Conservation (phyloP, 2,797 vertebrate species). For the Semotilus atromaculatus region DNA sequence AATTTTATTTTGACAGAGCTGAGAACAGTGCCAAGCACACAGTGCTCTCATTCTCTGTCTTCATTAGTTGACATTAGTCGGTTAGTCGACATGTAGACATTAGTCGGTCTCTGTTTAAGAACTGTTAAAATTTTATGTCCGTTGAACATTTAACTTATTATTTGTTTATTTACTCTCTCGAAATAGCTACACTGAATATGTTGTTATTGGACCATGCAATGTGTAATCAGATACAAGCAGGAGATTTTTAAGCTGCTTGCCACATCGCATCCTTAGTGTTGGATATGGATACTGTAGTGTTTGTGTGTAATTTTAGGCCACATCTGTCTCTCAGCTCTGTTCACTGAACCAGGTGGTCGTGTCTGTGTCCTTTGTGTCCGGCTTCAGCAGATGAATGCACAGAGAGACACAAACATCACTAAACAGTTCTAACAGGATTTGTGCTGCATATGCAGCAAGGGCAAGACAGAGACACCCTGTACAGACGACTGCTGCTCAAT, state of each 20-base stretch:
- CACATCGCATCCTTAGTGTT: neutral
- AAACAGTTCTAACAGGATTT: conserved; percentile 63
- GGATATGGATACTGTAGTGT: conserved; percentile 40
- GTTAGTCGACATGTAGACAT: too few relatives aligned
- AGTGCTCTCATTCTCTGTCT: neutral
- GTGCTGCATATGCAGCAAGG: conserved; percentile 53
- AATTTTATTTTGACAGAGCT: neutral
- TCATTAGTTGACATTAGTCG: neutral
- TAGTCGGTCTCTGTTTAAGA: neutral
- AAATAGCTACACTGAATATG: neutral
- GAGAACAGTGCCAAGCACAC: neutral
- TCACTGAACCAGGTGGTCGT: conserved; percentile 44
- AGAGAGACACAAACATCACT: conserved; percentile 62
- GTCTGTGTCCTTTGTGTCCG: conserved; percentile 52
- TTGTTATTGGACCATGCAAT: neutral
- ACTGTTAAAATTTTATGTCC: neutral
- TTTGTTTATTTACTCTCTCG: neutral
- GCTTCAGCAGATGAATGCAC: conserved; percentile 56
- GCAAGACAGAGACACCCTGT: conserved; percentile 51
- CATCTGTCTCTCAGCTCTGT: conserved; percentile 52
- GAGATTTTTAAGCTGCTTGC: neutral
- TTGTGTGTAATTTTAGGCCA: conserved; percentile 48
- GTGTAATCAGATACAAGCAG: neutral
- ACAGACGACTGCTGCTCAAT: conserved; percentile 52
- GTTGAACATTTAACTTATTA: neutral